Evolutionary conservation across 1,140 invertebrate genomes (phyloP).

Genomic region (Scaptodrosophila lebanonensis): DNA sequence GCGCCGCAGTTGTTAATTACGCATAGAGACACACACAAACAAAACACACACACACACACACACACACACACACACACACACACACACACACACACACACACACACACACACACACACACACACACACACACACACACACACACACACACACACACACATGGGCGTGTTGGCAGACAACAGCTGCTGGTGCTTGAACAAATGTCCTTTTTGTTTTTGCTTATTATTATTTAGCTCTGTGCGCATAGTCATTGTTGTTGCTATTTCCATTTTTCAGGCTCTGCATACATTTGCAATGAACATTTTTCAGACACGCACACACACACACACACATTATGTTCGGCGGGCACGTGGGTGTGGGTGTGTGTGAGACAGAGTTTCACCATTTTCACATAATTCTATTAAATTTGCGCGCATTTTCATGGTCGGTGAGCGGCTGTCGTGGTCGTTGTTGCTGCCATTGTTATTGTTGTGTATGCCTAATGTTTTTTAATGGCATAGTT

Average conservation of each 20-base stretch:
- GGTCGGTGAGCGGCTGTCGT: too few species aligned
- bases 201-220: too few species aligned
- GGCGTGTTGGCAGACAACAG: neutral
- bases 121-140: too few species aligned
- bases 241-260: too few species aligned
- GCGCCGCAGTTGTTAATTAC: neutral
- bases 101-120: too few species aligned
- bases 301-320: neutral
- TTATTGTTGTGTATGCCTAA: constrained; percentile 3
- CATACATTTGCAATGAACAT: constrained; percentile 2
- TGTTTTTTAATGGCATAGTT: constrained; percentile 4
- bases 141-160: too few species aligned
- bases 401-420: constrained; percentile 11
- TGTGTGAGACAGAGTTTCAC: constrained; percentile 10
- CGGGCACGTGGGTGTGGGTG: neutral
- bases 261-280: neutral
- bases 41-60: neutral
- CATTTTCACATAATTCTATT: constrained; percentile 31
- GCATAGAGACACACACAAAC: neutral
- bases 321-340: neutral
- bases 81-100: too few species aligned
- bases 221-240: too few species aligned
- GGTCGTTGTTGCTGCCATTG: constrained; percentile 8
- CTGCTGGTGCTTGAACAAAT: too few species aligned
- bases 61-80: neutral